Conservation (phyloP, 2,113 vertebrate genomes). For the Oncorhynchus mykiss region DNA sequence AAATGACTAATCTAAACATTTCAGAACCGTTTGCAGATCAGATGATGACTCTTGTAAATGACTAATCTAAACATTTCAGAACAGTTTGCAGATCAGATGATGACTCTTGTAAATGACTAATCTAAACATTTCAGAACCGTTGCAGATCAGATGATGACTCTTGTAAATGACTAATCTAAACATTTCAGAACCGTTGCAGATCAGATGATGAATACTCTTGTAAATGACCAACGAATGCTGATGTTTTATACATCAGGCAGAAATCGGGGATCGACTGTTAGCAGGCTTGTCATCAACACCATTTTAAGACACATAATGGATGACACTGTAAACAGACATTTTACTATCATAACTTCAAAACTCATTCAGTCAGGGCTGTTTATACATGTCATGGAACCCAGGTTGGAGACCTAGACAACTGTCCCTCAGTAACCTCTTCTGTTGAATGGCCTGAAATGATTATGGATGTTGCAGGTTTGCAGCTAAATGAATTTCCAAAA, state of each 20-base stretch:
- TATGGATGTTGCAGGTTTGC: background rate
- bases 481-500: background rate
- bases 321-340: conserved; percentile 64
- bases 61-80: no score
- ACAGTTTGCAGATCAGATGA: no score
- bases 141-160: no score
- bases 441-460: background rate
- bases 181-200: conserved; percentile 41
- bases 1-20: no score
- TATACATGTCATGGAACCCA: conserved; percentile 61
- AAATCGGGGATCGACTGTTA: background rate
- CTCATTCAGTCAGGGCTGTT: conserved; percentile 65
- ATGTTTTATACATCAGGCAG: conserved; percentile 44
- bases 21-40: no score
- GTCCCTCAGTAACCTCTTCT: background rate
- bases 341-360: conserved; percentile 52
- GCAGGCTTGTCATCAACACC: conserved; percentile 55
- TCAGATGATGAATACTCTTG: conserved; percentile 52
- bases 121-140: no score
- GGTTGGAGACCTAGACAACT: conserved; percentile 23
- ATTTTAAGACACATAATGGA: conserved; percentile 55
- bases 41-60: no score
- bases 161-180: conserved; percentile 50
- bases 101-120: no score
- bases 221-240: conserved; percentile 48